Evolutionary conservation across 2,113 vertebrate species (phyloP), one percentile per base, ranked within the genome.

Genomic region (Oenanthe oenanthe): DNA sequence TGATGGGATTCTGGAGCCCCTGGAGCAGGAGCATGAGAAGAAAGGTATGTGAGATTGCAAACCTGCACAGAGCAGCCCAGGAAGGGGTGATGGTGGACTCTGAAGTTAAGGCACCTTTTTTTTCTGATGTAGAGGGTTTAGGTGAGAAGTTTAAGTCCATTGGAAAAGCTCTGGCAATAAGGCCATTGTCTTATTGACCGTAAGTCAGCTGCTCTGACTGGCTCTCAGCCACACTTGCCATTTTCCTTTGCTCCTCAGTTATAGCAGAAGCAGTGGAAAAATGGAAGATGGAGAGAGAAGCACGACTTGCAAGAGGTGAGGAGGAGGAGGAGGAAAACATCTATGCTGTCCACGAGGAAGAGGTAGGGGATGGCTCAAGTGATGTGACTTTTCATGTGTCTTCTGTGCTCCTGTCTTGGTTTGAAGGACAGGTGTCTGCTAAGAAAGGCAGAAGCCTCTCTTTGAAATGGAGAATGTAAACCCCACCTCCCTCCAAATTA

Each of bases 21-120:
- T 99, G 96, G 99, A 99, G 56, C 97, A 98, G 10, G 98, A 99
- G 18, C 98, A 99, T 32, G 99, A 99, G 83, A 99, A 98, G 92
- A 98, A 98, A 98, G 97, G 99, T 99, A 88, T 8, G 92, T 60
- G 50, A 68, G 22, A 25, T 43, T 45, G 11, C 70, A 45, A 8
- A 22, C 17, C 21, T 38, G 38, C 21, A 5, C 54, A 28, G 53
- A 12, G 40, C 38, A 34, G 43, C 6, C n/a, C 61, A 26, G 12
- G 47, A 54, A 78, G 38, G 36, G 34, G 1, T 19, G 11, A 1
- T 71, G 34, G 1, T 40, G 66, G 31, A 6, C 61, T 74, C 40
- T 21, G 48, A 70, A 25, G 14, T 48, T 22, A 26, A 31, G 25
- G 14, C 6, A 48, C 1, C 11, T 15, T 26, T 31, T 72, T 10